Conservation (phyloP, 2,888 invertebrate species). For the Drosophila tanythrix region DNA sequence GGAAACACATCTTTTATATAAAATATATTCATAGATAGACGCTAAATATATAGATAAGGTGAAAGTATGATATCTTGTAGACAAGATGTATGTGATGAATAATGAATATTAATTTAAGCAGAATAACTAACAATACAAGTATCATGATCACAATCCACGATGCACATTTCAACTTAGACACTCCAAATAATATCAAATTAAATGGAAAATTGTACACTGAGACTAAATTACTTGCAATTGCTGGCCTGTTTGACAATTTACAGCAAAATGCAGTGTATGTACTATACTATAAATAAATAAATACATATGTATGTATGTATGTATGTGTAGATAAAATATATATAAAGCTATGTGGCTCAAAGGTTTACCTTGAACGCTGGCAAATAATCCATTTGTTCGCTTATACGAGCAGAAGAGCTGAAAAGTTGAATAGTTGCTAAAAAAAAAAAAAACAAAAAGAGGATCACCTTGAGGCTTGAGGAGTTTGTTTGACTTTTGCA, state of each 20-base stretch:
- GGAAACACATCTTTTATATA: no score
- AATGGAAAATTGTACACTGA: not conserved
- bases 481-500: constrained; percentile 59
- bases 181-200: not conserved
- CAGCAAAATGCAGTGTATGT: not conserved
- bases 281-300: not conserved
- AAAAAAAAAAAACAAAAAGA: constrained; percentile 24
- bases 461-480: constrained; percentile 55
- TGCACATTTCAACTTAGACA: not conserved
- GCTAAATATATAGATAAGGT: not conserved
- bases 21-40: not conserved
- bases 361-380: constrained; percentile 35
- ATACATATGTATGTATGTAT: no score
- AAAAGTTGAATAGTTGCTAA: constrained; percentile 40
- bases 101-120: not conserved
- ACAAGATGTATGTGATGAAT: not conserved
- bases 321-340: no score
- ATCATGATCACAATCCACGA: not conserved
- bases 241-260: not conserved
- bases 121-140: not conserved
- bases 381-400: constrained; percentile 32
- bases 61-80: not conserved
- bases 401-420: constrained; percentile 21
- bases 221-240: not conserved
- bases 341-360: constrained; percentile 12